Base-by-base conservation (phyloP, 2,888 invertebrate genomes). In the Panzeria rudis region DNA sequence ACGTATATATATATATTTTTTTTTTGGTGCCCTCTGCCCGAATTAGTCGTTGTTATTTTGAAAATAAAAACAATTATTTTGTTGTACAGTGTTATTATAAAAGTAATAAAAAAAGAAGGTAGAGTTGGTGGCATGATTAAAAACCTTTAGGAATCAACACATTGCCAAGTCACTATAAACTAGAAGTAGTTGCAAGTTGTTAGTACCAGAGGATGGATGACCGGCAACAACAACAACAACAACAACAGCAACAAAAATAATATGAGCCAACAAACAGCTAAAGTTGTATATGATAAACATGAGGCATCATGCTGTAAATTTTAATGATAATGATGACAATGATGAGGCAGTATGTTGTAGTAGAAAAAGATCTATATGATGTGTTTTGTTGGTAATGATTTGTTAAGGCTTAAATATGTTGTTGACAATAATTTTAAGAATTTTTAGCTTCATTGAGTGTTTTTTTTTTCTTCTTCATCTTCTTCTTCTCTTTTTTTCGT, bases 361-460 rank as follows among this genome's bases (percentile, higher is more conserved):
- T 44, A 20, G 23, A 44, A 76, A 52, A 25, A 78, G 38, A 76
- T 77, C 59, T 61, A 35, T 64, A 7, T 64, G 54, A 66, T 66
- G 64, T 68, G 35, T 66, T 56, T 29, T 68, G 77, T 50, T 81
- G 61, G 29, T 78, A 78, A 78, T 82, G 82, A 85, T 85, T 85
- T 82, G 85, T 79, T 79, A 75, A 85, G 82, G 71, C 82, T 82
- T 85, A 79, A 85, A 85, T 85, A 85, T 85, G 85, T 85, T 85
- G 85, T 85, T 85, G 85, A 85, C 85, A 85, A 85, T 85, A 85
- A 85, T 85, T 85, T 85, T 71, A 85, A 75, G 85, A 85, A 85
- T 85, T 82, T 75, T 82, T 64, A 75, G 41, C 69, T 52, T 54
- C 69, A 59, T 59, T 80, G 72, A 66, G 54, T 17, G 29, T 32